Percentiles rank a stretch among this genome's conserved stretches.
Evolutionary conservation across 2,888 invertebrate species (phyloP).

Genomic region (Andrena bucephala): DNA sequence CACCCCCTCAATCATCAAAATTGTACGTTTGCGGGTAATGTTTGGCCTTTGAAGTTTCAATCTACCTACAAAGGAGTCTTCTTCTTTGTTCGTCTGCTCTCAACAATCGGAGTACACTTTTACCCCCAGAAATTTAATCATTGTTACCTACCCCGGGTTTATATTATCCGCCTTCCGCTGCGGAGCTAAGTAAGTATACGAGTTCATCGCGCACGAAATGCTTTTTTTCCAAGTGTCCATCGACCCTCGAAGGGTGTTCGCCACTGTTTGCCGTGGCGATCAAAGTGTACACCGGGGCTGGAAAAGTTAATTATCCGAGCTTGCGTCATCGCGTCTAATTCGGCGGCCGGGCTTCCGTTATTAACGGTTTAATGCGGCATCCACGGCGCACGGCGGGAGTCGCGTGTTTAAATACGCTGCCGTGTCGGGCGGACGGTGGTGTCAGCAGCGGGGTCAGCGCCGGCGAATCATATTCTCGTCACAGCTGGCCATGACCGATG

Average conservation of each 20-base stretch:
- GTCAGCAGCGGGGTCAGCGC: conserved; percentile 10
- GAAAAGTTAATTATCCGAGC: not conserved
- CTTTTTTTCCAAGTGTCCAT: not conserved
- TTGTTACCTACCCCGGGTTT: too few relatives aligned
- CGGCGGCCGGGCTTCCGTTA: too few relatives aligned
- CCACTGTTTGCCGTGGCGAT: not conserved
- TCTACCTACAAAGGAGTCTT: not conserved
- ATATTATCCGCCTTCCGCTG: too few relatives aligned
- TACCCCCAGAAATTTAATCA: too few relatives aligned
- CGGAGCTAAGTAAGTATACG: too few relatives aligned
- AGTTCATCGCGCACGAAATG: not conserved
- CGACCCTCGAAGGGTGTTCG: not conserved
- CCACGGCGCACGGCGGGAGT: not conserved
- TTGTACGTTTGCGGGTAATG: not conserved
- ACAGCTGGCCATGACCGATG: conserved; percentile 55
- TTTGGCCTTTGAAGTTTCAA: not conserved
- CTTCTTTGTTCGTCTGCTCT: too few relatives aligned
- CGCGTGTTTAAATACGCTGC: conserved; percentile 13
- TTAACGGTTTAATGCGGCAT: not conserved
- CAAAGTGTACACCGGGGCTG: not conserved
- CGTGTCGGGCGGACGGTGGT: not conserved
- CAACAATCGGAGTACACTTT: too few relatives aligned
- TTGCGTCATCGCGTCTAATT: not conserved
- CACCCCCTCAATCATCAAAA: not conserved
- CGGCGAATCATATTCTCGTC: conserved; percentile 50